Conservation (phyloP, 2,888 invertebrate genomes). For the Helobdella robusta region DNA sequence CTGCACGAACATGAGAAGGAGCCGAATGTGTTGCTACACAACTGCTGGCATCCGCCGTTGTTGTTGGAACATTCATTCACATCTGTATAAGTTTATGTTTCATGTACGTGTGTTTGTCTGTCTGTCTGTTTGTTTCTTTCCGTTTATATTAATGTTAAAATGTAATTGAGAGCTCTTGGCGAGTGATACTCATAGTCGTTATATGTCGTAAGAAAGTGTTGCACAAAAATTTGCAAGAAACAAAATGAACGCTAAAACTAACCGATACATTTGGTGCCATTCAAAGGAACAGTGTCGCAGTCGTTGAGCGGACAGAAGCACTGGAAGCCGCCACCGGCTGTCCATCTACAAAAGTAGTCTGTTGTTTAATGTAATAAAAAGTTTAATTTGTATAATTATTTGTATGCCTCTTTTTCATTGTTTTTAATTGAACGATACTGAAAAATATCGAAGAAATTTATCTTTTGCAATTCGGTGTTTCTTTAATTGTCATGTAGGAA, state of each 20-base stretch:
- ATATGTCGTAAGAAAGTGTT: background rate
- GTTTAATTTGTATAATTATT: too few species aligned
- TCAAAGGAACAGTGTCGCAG: slow-evolving; percentile 25
- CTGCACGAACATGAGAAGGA: slow-evolving; percentile 31
- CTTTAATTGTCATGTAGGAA: too few species aligned
- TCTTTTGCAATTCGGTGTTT: too few species aligned
- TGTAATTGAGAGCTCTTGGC: too few species aligned
- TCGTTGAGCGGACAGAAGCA: slow-evolving; percentile 28
- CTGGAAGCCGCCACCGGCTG: slow-evolving; percentile 29
- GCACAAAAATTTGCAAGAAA: background rate
- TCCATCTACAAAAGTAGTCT: slow-evolving; percentile 22
- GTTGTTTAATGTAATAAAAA: slow-evolving; percentile 17
- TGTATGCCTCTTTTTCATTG: too few species aligned
- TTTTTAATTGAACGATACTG: too few species aligned
- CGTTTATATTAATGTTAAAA: too few species aligned
- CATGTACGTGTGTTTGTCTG: too few species aligned
- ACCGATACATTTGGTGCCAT: slow-evolving; percentile 32
- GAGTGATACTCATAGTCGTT: background rate
- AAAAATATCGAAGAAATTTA: too few species aligned
- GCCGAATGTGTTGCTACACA: slow-evolving; percentile 30
- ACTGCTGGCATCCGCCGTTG: slow-evolving; percentile 32
- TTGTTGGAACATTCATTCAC: slow-evolving; percentile 30
- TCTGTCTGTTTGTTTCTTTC: too few species aligned
- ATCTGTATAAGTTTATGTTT: slow-evolving; percentile 29
- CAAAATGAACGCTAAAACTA: slow-evolving; percentile 1